Conservation (phyloP, 2,113 vertebrate genomes). For the Myxocyprinus asiaticus region DNA sequence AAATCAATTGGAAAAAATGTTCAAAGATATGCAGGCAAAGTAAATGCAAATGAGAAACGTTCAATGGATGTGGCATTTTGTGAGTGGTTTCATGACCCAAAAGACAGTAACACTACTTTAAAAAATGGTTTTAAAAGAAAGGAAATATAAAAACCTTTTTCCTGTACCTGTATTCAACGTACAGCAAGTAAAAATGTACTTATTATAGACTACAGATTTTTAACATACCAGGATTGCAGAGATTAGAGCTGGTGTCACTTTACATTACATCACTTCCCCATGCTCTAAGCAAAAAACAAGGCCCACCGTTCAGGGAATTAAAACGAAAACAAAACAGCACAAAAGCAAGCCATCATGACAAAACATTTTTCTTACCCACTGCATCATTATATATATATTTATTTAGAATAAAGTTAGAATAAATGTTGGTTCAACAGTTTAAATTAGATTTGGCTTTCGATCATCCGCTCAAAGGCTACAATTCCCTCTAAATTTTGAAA, state of each 20-base stretch:
- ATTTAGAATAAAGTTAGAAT: neutral
- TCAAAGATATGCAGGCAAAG: neutral
- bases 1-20: neutral
- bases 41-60: no score
- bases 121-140: neutral
- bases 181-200: neutral
- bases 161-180: neutral
- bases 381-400: neutral
- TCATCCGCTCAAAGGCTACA: neutral
- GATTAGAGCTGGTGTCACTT: neutral
- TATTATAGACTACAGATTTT: neutral
- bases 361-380: constrained; percentile 14
- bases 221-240: neutral
- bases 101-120: constrained; percentile 17
- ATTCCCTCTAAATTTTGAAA: neutral
- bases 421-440: neutral
- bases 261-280: constrained; percentile 18
- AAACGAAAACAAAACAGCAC: neutral
- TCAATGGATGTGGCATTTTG: constrained; percentile 20
- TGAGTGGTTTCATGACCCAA: constrained; percentile 13
- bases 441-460: neutral
- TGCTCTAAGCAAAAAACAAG: neutral
- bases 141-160: neutral
- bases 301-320: neutral
- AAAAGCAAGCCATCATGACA: constrained; percentile 4